Evolutionary conservation across 2,113 vertebrate species (phyloP), one percentile per base, ranked within the genome.

Genomic region (Genyomyrus donnyi): DNA sequence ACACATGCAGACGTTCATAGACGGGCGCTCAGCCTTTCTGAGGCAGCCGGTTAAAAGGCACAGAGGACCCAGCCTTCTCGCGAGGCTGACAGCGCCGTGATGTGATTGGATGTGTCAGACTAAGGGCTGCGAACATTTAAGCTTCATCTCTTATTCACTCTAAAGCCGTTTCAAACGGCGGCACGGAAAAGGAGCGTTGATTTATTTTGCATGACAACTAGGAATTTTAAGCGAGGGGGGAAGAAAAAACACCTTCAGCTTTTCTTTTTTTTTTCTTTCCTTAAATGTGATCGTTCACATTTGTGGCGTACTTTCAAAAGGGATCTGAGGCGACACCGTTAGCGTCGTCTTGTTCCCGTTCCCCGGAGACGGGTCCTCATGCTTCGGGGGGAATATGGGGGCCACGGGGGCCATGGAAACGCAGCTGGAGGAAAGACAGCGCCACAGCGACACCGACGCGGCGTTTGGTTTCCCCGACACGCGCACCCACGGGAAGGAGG

Each of bases 181-280:
- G 95, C 94, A 93, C 49, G 80, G 90, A 90, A 94, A 88, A 92
- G 93, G 91, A 91, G 86, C 88, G 83, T 91, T 96, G 94, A 96
- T 97, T 96, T 96, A 96, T 96, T 97, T 97, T 95, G 95, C 94
- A 95, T 95, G 94, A 94, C 95, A 96, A 96, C 93, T 94, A 95
- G 93, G 95, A 96, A 96, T 97, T 96, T 95, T 95, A 97, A 97
- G 93, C 94, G 92, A 95, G 94, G 50, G 50, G 56, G 48, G 21
- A 89, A 89, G 53, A 24, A 39, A 50, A 52, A 10, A 89, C 46
- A 70, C 93, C 92, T 92, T 93, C 93, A 92, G 91, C 91, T 90
- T 92, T 93, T 91, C 93, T 80, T 52, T 86, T n/a, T 86, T 42
- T 86, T 85, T 3, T 52, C 10, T n/a, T 1, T 10, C 62, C 46